Conservation (phyloP, 2,888 invertebrate genomes). For the Autographa pulchrina region DNA sequence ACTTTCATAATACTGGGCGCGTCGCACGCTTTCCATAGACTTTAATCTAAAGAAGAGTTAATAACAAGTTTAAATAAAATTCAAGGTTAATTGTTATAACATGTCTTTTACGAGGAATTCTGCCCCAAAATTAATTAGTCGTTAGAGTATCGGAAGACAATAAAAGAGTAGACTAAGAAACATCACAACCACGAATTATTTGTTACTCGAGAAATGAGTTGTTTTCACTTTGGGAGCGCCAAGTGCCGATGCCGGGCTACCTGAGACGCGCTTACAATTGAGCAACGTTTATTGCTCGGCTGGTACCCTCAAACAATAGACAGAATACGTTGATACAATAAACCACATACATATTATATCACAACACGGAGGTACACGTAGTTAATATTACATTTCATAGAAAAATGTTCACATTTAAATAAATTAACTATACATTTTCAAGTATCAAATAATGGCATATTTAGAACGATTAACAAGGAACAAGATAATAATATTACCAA, state of each 20-base stretch:
- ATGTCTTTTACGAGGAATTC: constrained; percentile 88
- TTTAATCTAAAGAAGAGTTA: constrained; percentile 72
- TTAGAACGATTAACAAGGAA: constrained; percentile 82
- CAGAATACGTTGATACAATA: constrained; percentile 77
- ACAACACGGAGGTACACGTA: constrained; percentile 86
- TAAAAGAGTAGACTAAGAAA: constrained; percentile 73
- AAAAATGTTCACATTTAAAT: constrained; percentile 72
- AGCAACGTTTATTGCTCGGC: constrained; percentile 82
- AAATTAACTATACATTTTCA: constrained; percentile 76
- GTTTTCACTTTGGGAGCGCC: constrained; percentile 69
- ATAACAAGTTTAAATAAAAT: constrained; percentile 69
- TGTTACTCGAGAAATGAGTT: constrained; percentile 65
- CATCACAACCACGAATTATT: constrained; percentile 85
- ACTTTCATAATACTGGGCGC: constrained; percentile 70
- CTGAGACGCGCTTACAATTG: constrained; percentile 60
- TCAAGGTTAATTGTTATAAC: constrained; percentile 73
- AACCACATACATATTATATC: constrained; percentile 80
- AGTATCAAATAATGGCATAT: constrained; percentile 77
- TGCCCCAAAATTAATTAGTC: constrained; percentile 81
- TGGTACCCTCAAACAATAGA: constrained; percentile 79
- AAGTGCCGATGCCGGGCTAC: constrained; percentile 51
- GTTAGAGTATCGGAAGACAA: constrained; percentile 82
- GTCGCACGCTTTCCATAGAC: constrained; percentile 68
- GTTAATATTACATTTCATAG: constrained; percentile 69
- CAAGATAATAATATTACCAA: constrained; percentile 85